phyloP scores from a whole-genome alignment of 1,140 invertebrate genomes.

The Drosophila pseudoobscura region DNA sequence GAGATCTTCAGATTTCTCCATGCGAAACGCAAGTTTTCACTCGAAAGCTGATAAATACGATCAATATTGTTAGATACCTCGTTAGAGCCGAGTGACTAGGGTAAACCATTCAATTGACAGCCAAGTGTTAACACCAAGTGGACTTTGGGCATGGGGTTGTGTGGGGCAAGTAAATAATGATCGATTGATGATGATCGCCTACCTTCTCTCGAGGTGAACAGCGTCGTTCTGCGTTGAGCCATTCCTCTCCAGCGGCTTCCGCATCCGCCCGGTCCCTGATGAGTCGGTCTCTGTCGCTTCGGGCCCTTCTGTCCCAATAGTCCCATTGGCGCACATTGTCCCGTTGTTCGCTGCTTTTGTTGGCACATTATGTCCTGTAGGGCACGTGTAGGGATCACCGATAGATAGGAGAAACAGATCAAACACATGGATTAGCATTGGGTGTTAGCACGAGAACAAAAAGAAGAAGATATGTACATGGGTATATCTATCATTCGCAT shows the following conservation, averaged over 20 bases:
- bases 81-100: constrained; percentile 23
- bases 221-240: constrained; percentile 95
- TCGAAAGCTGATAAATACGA: neutral
- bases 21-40: too few species aligned
- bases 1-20: too few species aligned
- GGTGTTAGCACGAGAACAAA: constrained; percentile 19
- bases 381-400: constrained; percentile 23
- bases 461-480: constrained; percentile 5
- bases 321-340: constrained; percentile 82
- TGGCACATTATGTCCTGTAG: constrained; percentile 83
- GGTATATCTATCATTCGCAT: neutral
- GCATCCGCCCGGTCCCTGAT: constrained; percentile 83
- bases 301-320: constrained; percentile 83
- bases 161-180: constrained; percentile 24
- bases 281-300: constrained; percentile 84
- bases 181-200: constrained; percentile 7
- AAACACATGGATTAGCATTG: constrained; percentile 35
- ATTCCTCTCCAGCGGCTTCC: constrained; percentile 91
- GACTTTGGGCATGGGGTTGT: constrained; percentile 4
- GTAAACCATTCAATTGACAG: constrained; percentile 25
- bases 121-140: constrained; percentile 27
- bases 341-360: constrained; percentile 83
- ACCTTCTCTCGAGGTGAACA: constrained; percentile 97
- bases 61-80: constrained; percentile 18
- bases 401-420: constrained; percentile 12